Evolutionary conservation across 2,113 vertebrate species (phyloP).

Genomic region (Sebastes fasciatus): DNA sequence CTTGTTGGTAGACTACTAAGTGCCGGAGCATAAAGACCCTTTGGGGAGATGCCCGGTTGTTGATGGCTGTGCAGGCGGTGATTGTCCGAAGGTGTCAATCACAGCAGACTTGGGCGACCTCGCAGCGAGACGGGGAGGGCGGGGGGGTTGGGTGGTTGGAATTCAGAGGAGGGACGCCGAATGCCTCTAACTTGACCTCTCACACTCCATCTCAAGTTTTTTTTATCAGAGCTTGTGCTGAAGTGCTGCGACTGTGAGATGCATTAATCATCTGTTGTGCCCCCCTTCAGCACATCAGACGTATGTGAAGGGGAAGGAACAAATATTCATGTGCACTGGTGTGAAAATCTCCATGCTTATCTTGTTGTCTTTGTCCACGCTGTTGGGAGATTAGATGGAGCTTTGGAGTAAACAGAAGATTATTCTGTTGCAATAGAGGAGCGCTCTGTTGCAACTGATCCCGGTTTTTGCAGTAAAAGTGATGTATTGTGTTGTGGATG

Average conservation of each 20-base stretch:
- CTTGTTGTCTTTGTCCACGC: constrained; percentile 36
- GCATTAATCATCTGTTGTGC: constrained; percentile 59
- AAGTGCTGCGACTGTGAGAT: constrained; percentile 51
- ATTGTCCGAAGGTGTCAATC: constrained; percentile 69
- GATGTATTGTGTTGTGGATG: constrained; percentile 29
- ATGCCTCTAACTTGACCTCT: constrained; percentile 71
- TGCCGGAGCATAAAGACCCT: constrained; percentile 51
- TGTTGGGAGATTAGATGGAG: constrained; percentile 52
- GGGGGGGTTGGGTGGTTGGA: constrained; percentile 39
- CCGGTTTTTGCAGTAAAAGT: background rate
- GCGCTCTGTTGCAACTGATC: constrained; percentile 28
- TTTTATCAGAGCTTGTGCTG: constrained; percentile 56
- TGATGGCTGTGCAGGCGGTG: constrained; percentile 47
- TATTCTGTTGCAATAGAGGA: constrained; percentile 35
- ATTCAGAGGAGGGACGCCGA: constrained; percentile 62
- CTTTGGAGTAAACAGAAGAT: constrained; percentile 44
- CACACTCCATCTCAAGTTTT: constrained; percentile 54
- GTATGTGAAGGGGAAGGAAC: constrained; percentile 15
- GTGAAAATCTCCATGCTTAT: constrained; percentile 46
- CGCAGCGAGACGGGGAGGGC: background rate
- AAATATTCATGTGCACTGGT: constrained; percentile 39
- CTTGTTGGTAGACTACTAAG: constrained; percentile 45
- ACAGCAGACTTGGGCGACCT: constrained; percentile 52
- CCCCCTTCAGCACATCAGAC: background rate
- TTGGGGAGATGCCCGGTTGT: constrained; percentile 40